phyloP scores from a whole-genome alignment of 2,888 invertebrate genomes.

The Odiellus spinosus region DNA sequence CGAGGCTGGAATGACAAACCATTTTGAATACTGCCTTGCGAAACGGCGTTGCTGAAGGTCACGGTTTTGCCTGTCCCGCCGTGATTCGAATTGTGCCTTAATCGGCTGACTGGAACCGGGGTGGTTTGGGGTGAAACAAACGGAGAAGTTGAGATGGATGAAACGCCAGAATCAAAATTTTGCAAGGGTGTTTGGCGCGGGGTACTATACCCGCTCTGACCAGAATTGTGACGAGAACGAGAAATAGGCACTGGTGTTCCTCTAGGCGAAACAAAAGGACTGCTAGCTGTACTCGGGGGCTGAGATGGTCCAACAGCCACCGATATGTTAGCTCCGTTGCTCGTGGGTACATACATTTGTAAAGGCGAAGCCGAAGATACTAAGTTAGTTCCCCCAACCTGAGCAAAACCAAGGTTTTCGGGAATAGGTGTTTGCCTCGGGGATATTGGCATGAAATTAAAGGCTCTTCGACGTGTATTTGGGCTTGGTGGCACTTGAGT shows the following conservation, averaged over 20 bases:
- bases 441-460: constrained; percentile 72
- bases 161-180: constrained; percentile 22
- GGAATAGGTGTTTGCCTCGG: constrained; percentile 37
- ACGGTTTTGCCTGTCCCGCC: constrained; percentile 10
- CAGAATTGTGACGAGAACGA: constrained; percentile 27
- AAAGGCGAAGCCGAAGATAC: constrained; percentile 9
- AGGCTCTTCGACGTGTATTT: constrained; percentile 57
- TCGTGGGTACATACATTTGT: not conserved
- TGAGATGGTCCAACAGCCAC: constrained; percentile 33
- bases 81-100: constrained; percentile 16
- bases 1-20: constrained; percentile 13
- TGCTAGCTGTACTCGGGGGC: constrained; percentile 50
- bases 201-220: constrained; percentile 19
- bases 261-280: constrained; percentile 67
- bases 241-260: constrained; percentile 27
- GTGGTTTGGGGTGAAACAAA: constrained; percentile 25
- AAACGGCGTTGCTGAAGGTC: constrained; percentile 10
- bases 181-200: constrained; percentile 19
- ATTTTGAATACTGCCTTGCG: constrained; percentile 6
- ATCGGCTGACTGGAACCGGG: constrained; percentile 17
- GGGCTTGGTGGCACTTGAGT: constrained; percentile 50
- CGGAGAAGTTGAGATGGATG: constrained; percentile 24
- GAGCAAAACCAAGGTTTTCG: constrained; percentile 10
- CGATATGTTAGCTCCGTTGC: constrained; percentile 11
- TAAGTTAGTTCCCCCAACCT: not conserved